A percentile compares a stretch with the other conserved stretches of the same genome.
Evolutionary conservation across 1,140 invertebrate species (phyloP).

Genomic region (Chironomus tepperi): DNA sequence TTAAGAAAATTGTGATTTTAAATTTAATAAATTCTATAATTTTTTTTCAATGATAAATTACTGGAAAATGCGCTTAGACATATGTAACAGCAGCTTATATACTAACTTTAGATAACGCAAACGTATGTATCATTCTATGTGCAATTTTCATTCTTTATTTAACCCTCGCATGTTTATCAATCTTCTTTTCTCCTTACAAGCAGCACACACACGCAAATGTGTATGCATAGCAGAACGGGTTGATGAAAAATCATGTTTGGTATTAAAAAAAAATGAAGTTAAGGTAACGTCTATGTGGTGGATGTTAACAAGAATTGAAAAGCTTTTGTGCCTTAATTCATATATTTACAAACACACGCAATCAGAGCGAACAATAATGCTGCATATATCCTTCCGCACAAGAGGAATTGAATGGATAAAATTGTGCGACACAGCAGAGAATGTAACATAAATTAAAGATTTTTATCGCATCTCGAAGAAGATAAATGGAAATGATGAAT

Average conservation of each 20-base stretch:
- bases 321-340: neutral
- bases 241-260: neutral
- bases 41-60: too few species aligned
- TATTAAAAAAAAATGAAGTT: neutral
- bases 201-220: too few species aligned
- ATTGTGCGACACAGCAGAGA: neutral
- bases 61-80: too few species aligned
- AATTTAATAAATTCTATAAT: too few species aligned
- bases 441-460: neutral
- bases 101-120: too few species aligned
- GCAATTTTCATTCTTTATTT: too few species aligned
- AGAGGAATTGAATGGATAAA: neutral
- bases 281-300: neutral
- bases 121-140: too few species aligned
- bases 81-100: too few species aligned
- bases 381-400: too few species aligned
- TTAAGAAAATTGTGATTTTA: too few species aligned
- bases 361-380: neutral
- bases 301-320: constrained; percentile 14
- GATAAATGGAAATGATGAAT: too few species aligned
- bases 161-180: neutral
- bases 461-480: neutral
- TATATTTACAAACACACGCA: neutral
- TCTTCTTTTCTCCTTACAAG: neutral
- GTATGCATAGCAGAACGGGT: neutral